Evolutionary conservation across 2,888 invertebrate genomes (phyloP).

Genomic region (Amiota mariae): DNA sequence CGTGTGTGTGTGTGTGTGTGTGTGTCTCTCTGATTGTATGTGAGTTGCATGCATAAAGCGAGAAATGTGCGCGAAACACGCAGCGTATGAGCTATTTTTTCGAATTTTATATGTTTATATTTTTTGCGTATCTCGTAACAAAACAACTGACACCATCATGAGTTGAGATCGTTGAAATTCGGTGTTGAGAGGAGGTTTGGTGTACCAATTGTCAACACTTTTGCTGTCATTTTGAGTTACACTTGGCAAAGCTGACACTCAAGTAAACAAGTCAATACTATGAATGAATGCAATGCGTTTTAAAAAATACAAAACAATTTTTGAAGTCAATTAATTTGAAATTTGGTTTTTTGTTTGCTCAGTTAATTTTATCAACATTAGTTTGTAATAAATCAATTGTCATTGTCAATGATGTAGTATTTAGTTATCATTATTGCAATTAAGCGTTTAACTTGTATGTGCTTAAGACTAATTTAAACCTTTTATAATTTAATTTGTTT

Average conservation of each 20-base stretch:
- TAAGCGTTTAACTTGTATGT: not conserved
- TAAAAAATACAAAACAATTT: not conserved
- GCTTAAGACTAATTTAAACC: not conserved
- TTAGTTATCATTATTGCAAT: no score
- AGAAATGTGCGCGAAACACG: not conserved
- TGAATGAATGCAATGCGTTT: not conserved
- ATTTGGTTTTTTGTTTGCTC: not conserved
- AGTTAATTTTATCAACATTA: not conserved
- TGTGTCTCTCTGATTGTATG: no score
- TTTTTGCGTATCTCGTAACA: not conserved
- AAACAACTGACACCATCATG: no score
- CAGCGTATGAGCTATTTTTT: slow-evolving; percentile 11
- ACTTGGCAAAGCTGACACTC: not conserved
- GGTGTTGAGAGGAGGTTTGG: slow-evolving; percentile 19
- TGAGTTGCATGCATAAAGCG: no score
- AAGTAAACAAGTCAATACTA: not conserved
- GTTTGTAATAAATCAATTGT: slow-evolving; percentile 15
- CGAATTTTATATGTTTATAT: not conserved
- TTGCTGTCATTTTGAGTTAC: slow-evolving; percentile 13
- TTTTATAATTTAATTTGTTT: slow-evolving; percentile 14
- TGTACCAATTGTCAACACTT: not conserved
- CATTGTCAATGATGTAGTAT: not conserved
- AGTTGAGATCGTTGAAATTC: not conserved
- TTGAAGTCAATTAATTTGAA: not conserved
- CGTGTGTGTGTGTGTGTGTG: no score